Conservation (phyloP, 2,888 invertebrate genomes). For the Megaustenia siamemsis region DNA sequence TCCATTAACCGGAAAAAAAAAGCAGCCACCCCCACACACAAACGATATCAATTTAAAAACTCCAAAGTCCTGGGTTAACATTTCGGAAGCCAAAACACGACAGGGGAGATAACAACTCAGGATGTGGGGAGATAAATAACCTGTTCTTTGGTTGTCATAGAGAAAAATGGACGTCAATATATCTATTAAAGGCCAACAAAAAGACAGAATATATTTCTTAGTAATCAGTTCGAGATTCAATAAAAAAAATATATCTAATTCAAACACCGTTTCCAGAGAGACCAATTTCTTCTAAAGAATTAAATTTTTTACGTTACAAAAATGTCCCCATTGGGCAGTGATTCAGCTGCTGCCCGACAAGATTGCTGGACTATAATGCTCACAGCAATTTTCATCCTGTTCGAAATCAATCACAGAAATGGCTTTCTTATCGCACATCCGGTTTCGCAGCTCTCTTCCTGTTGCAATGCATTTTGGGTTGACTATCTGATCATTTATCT, state of each 20-base stretch:
- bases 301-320: background rate
- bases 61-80: too few relatives aligned
- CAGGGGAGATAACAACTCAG: too few relatives aligned
- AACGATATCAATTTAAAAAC: too few relatives aligned
- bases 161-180: background rate
- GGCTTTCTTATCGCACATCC: background rate
- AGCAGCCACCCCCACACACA: too few relatives aligned
- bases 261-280: background rate
- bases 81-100: too few relatives aligned
- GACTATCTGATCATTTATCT: background rate
- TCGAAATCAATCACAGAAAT: constrained; percentile 6
- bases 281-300: background rate
- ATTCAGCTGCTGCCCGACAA: background rate
- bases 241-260: background rate
- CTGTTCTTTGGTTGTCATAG: too few relatives aligned
- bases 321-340: background rate
- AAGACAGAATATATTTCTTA: background rate
- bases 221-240: background rate
- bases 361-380: background rate
- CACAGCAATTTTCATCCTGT: background rate
- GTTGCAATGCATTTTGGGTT: background rate
- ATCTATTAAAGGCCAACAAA: background rate
- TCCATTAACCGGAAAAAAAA: too few relatives aligned
- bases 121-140: too few relatives aligned
- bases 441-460: background rate